phyloP scores from a whole-genome alignment of 2,797 vertebrate genomes.

The Girardinus metallicus region DNA sequence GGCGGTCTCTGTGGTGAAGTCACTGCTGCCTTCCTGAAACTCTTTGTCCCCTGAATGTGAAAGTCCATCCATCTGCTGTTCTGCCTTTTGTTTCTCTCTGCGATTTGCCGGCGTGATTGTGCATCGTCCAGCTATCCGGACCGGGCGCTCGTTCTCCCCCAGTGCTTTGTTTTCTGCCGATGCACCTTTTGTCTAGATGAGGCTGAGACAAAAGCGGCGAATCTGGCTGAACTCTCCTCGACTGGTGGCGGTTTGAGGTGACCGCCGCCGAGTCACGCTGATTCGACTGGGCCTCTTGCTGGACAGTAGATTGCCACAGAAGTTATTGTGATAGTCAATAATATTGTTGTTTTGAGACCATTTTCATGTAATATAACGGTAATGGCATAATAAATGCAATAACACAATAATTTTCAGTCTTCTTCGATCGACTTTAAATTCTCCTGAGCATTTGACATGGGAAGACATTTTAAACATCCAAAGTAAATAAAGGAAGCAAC shows the following conservation, averaged over 20 bases:
- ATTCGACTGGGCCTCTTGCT: constrained; percentile 12
- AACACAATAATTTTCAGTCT: too few relatives aligned
- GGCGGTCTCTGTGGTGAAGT: constrained; percentile 30
- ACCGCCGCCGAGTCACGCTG: constrained; percentile 36
- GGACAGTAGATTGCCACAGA: too few relatives aligned
- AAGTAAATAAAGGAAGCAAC: too few relatives aligned
- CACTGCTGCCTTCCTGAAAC: constrained; percentile 46
- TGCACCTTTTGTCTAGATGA: constrained; percentile 2
- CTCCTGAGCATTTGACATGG: too few relatives aligned
- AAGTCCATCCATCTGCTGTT: constrained; percentile 31
- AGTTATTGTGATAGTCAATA: too few relatives aligned
- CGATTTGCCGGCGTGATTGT: not conserved
- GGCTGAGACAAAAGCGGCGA: constrained; percentile 5
- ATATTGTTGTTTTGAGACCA: too few relatives aligned
- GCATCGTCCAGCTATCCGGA: constrained; percentile 9
- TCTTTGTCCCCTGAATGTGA: constrained; percentile 11
- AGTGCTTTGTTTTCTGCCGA: constrained; percentile 7
- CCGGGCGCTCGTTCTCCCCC: constrained; percentile 2
- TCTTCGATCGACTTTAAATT: too few relatives aligned
- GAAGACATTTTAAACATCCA: too few relatives aligned
- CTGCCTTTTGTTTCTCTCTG: constrained; percentile 19
- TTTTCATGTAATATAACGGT: too few relatives aligned
- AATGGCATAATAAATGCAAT: too few relatives aligned
- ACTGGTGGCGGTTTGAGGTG: constrained; percentile 16
- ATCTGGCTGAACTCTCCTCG: constrained; percentile 22